Base-by-base conservation (phyloP, 2,113 vertebrate species). In the Cochlearius cochlearius region DNA sequence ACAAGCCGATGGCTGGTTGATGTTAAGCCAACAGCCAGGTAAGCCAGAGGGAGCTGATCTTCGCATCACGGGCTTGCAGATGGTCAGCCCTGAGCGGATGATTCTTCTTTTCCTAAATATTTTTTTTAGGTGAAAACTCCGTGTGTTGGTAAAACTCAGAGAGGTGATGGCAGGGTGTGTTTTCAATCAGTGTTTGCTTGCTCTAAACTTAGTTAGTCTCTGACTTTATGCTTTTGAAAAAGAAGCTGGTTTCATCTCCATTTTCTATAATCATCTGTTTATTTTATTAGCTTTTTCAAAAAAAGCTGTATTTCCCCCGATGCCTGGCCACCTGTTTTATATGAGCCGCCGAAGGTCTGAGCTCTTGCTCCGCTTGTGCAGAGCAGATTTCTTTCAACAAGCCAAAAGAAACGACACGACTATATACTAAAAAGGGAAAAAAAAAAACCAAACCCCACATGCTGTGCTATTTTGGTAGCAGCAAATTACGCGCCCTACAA, bases 401-500 rank as follows among this genome's bases (percentile, higher is more conserved):
- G 77, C 89, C 71, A 58, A 89, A 95, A 89, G 90, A 93, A 92
- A 96, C 19, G 55, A 34, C 58, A 43, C 6, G 55, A 45, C 59
- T 60, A 38, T 81, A 89, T 92, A 95, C 84, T 80, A 85, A 78
- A 94, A 81, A 93, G 90, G 82, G 75, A 36, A 89, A 50, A 92
- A 82, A 88, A 64, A 7, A 43, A 43, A 43, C 41, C 41, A 43
- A 43, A 43, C 41, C 49, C 75, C 96, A 82, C 83, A 77, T 56
- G 43, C 47, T 85, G 71, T 91, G 90, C 88, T 97, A 83, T 96
- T 96, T 97, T 90, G 69, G 91, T 95, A 92, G 80, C 7, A 95
- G 88, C 67, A 94, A 81, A 90, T 95, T 86, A 88, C 39, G 77
- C 14, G 15, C 89, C 93, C 89, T 95, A 88, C 93, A 97, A 95